Evolutionary conservation across 1,140 invertebrate species (phyloP).

Genomic region (Tenebrio molitor): DNA sequence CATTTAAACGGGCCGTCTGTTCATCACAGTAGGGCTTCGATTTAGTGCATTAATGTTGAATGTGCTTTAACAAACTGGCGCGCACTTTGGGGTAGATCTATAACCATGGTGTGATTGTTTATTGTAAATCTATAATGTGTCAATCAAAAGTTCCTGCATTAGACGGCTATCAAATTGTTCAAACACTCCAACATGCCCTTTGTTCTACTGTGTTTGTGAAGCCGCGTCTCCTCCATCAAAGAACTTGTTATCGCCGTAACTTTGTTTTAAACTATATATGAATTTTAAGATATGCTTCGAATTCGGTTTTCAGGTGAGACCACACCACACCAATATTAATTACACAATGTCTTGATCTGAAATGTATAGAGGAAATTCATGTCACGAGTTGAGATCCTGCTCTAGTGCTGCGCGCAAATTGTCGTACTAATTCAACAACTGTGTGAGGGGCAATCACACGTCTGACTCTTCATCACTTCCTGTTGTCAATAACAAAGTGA

Average conservation of each 20-base stretch:
- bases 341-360: too few species aligned
- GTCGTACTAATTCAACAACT: too few species aligned
- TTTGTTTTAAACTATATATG: not conserved
- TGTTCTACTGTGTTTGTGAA: not conserved
- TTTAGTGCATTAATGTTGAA: slow-evolving; percentile 8
- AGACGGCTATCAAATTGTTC: not conserved
- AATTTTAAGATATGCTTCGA: not conserved
- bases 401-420: too few species aligned
- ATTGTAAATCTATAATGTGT: slow-evolving; percentile 1
- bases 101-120: not conserved
- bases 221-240: not conserved
- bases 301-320: not conserved
- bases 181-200: not conserved
- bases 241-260: not conserved
- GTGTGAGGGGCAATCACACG: too few species aligned
- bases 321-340: too few species aligned
- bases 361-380: too few species aligned
- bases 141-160: slow-evolving; percentile 24
- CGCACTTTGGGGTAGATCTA: slow-evolving; percentile 20
- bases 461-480: too few species aligned
- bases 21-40: not conserved
- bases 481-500: too few species aligned
- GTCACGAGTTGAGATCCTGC: too few species aligned
- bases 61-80: slow-evolving; percentile 15
- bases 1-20: not conserved